Evolutionary conservation across 2,797 vertebrate genomes (phyloP), one percentile per base, ranked within the genome.

Genomic region (Gadopsis bispinosus): DNA sequence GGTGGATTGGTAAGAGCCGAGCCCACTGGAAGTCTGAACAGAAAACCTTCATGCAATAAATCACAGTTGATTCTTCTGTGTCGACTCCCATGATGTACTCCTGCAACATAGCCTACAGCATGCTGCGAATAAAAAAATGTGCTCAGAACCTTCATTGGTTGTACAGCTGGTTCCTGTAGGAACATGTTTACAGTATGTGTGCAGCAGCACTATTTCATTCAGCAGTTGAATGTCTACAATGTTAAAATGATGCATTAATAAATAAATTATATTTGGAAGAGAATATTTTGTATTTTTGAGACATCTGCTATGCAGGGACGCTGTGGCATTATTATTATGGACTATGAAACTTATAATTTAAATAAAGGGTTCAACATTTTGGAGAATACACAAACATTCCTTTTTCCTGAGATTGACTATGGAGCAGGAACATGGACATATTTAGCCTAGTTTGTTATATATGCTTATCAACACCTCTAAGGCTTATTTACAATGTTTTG

Each of bases 1-100:
- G 75, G 71, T 90, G 83, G 51, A 43, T 60, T 55, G 43, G 61
- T 58, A 62, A 61, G 43, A 83, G 58, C 5, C 6, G 16, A 83
- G 62, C n/a, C 75, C 54, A 45, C 35, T 67, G 47, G 35, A 68
- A 60, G 69, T n/a, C 59, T 51, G 74, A 60, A 60, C n/a, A 17
- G 33, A 56, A 45, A 78, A 29, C 53, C 29, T 53, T 43, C 39
- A 50, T 75, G 61, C 39, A 85, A 78, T 84, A 89, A 84, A 88
- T 88, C 81, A 83, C 68, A 74, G 60, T 75, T 62, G 64, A 77
- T 19, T 51, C 10, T 12, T 68, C 37, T 20, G 72, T 59, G 71
- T 67, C 26, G 2, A 74, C 79, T 69, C 43, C 74, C 47, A 17
- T 77, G 66, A 84, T 77, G 62, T 29, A 73, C 79, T 55, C 16